Evolutionary conservation across 2,888 invertebrate genomes (phyloP), one percentile per base, ranked within the genome.

Genomic region (Aleiodes testaceus): DNA sequence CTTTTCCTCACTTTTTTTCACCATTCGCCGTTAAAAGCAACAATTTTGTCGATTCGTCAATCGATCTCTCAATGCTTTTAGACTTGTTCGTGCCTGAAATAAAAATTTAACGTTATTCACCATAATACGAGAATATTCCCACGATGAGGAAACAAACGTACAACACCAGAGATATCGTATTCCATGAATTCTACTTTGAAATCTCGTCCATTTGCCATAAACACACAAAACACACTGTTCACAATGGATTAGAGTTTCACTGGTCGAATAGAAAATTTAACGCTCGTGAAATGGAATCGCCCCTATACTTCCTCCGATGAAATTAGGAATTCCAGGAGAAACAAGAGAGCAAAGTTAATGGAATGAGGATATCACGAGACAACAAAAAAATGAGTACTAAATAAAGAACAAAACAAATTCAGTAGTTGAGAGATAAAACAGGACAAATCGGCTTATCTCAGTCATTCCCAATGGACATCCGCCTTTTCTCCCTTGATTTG

Each of bases 61-160:
- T 59, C 36, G 59, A 59, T 59, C 59, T 42, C 36, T 42, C 18
- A 59, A 59, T 59, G 59, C 59, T 59, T 59, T 59, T 59, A 59
- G 26, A 59, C 30, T 36, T 0, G 42, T 59, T 59, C 59, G 59
- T 59, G 59, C 36, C 16, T 18, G 36, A 42, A 59, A 36, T 59
- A 59, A 36, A 59, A 59, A 36, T 36, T 36, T 26, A 26, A 26
- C 36, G 7, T 14, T 59, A 42, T 59, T 42, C 59, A 42, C 59
- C 16, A 59, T 59, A 30, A 30, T 18, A 59, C 59, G 16, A 26
- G 36, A n/a, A 14, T 36, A 18, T 59, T 36, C 42, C 16, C n/a
- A 14, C 59, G 9, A 36, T 59, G 59, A 42, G 36, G 16, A 59
- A 42, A 59, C 59, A 59, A 59, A 59, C 16, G 59, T n/a, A 36